Conservation (phyloP, 2,797 vertebrate genomes). For the Fistularia tabacaria region DNA sequence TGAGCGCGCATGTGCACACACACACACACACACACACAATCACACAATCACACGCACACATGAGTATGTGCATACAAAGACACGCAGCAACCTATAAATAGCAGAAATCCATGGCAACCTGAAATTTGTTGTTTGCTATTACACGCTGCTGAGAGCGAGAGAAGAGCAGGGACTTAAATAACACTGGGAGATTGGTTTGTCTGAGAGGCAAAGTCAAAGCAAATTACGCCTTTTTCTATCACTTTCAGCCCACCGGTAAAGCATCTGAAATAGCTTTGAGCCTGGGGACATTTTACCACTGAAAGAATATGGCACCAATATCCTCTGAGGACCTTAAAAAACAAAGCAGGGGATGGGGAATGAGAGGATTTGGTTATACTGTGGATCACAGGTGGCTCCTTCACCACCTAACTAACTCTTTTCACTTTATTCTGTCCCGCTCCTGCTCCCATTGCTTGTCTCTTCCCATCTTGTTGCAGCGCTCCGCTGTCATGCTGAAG, state of each 20-base stretch:
- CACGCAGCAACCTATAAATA: constrained; percentile 65
- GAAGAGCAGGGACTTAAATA: constrained; percentile 69
- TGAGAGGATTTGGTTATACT: constrained; percentile 54
- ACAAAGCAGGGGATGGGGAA: constrained; percentile 50
- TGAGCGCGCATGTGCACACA: too few relatives aligned
- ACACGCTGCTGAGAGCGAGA: constrained; percentile 65
- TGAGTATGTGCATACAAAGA: constrained; percentile 9
- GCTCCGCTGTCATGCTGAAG: constrained; percentile 27
- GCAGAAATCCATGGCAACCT: constrained; percentile 69
- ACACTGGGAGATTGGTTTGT: constrained; percentile 72
- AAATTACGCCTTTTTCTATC: constrained; percentile 78
- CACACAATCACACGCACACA: not conserved
- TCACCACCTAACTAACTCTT: constrained; percentile 63
- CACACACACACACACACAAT: too few relatives aligned
- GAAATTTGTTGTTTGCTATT: constrained; percentile 72
- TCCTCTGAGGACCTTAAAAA: constrained; percentile 59
- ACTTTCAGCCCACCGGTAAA: constrained; percentile 67
- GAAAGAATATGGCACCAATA: constrained; percentile 66
- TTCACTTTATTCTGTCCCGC: constrained; percentile 41
- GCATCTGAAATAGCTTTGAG: constrained; percentile 74
- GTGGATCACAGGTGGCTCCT: constrained; percentile 63
- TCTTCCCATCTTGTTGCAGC: constrained; percentile 40
- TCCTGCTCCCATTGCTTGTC: constrained; percentile 37
- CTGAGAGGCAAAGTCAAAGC: constrained; percentile 73
- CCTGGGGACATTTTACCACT: constrained; percentile 69